Percentiles rank a stretch among this genome's conserved stretches.
These are phyloP conservation scores for Calidris pugnax DNA, from an alignment of 2,113 vertebrate genomes.

Conservation along the genomic window DNA sequence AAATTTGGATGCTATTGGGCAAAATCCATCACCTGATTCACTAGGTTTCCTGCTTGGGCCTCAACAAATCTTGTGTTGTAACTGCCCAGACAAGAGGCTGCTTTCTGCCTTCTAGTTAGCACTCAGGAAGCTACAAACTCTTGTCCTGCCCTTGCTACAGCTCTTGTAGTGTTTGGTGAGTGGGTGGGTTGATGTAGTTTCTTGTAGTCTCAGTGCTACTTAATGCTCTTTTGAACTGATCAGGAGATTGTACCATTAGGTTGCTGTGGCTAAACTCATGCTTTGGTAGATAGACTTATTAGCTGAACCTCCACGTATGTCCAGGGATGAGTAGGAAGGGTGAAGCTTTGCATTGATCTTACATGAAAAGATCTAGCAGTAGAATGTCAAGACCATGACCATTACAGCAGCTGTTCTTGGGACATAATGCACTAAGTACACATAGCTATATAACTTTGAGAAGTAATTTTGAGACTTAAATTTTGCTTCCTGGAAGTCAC, in stretches of 20 bases:
- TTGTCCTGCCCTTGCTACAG: background rate
- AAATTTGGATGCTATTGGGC: background rate
- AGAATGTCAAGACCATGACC: background rate
- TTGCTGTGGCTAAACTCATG: background rate
- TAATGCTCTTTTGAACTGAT: background rate
- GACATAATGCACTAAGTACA: background rate
- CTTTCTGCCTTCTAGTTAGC: background rate
- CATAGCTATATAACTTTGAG: background rate
- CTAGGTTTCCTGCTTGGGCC: background rate
- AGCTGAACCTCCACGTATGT: background rate
- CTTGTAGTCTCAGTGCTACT: background rate
- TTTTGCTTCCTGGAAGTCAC: background rate
- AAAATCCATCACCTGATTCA: background rate
- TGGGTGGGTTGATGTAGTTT: background rate
- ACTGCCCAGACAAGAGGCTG: accelerated
- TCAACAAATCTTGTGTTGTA: background rate
- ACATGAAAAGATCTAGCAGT: background rate
- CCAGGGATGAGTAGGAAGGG: background rate
- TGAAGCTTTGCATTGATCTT: background rate
- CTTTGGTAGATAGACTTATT: background rate
- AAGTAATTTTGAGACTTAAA: background rate
- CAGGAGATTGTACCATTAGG: background rate
- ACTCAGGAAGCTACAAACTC: background rate
- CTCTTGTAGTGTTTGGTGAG: background rate
- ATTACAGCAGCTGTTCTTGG: background rate